phyloP scores from a whole-genome alignment of 2,113 vertebrate species.

The human region GRCh38 chr17:11364501-11365000 shows the following conservation, averaged over 20 bases:
- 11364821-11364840: background rate
- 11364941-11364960: background rate
- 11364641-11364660: background rate
- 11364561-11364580: background rate
- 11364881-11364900: background rate
- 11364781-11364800: background rate
- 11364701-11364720: background rate
- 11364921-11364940: background rate
- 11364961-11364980: background rate
- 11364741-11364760: background rate
- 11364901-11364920: background rate
- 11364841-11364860: background rate
- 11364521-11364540: too few species aligned
- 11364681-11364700: background rate
- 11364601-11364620: background rate
- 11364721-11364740: background rate
- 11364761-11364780: background rate
- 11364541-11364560: too few species aligned
- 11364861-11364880: background rate
- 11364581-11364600: background rate
- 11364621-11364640: background rate
- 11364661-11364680: background rate
- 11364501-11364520: background rate
- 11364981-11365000: background rate
- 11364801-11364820: background rate